These are phyloP conservation scores for Furcifer pardalis DNA, from an alignment of 2,797 vertebrate genomes.

Conservation along the genomic window DNA sequence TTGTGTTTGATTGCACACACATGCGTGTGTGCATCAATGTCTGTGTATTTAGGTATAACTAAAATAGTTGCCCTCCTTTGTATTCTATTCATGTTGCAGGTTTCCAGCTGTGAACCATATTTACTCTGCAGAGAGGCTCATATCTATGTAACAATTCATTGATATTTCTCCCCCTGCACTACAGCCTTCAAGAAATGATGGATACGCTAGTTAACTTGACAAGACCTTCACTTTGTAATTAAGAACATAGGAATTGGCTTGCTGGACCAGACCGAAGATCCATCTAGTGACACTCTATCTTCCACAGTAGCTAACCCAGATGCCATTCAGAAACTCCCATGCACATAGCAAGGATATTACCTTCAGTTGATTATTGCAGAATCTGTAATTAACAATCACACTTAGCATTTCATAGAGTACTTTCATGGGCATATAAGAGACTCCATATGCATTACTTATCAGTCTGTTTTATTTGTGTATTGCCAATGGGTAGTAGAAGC, in stretches of 20 bases:
- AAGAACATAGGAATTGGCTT: slow-evolving; percentile 9
- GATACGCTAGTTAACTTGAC: slow-evolving; percentile 19
- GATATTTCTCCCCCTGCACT: background rate
- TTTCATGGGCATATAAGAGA: background rate
- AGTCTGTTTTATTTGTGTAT: background rate
- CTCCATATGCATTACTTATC: background rate
- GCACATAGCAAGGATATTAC: slow-evolving; percentile 9
- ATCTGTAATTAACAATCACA: slow-evolving; percentile 3
- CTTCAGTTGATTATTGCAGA: background rate
- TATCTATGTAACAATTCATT: slow-evolving; percentile 8
- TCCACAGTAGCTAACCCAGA: background rate
- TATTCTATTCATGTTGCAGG: background rate
- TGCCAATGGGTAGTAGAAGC: background rate
- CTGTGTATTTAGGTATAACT: background rate
- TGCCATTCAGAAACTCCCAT: background rate
- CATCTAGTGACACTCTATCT: slow-evolving; percentile 1
- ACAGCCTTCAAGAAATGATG: slow-evolving; percentile 22
- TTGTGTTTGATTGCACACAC: too few species aligned
- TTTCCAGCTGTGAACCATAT: slow-evolving; percentile 10
- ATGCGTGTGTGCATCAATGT: background rate
- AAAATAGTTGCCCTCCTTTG: background rate
- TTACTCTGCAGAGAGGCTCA: slow-evolving; percentile 14
- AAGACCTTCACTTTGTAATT: slow-evolving; percentile 36
- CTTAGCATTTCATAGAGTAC: background rate
- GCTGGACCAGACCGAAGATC: slow-evolving; percentile 14